Percentiles rank a stretch among this genome's conserved stretches.
Conservation (phyloP, 2,888 invertebrate species). For the Melinaea menophilus region DNA sequence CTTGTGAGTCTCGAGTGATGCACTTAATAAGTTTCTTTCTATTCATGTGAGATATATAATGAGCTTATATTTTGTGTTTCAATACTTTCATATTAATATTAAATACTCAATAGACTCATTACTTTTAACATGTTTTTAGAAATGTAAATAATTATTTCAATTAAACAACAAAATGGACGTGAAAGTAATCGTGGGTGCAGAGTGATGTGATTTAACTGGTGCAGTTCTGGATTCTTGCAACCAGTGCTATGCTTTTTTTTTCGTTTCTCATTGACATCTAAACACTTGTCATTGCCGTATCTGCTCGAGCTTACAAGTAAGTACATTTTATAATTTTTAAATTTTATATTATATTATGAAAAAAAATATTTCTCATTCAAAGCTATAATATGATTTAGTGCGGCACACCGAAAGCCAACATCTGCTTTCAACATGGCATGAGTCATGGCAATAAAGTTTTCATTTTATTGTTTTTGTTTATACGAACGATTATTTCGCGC, state of each 20-base stretch:
- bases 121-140: constrained; percentile 62
- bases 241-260: constrained; percentile 33
- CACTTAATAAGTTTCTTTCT: constrained; percentile 13
- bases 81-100: constrained; percentile 27
- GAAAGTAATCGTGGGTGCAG: constrained; percentile 59
- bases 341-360: constrained; percentile 4
- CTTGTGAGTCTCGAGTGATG: constrained; percentile 45
- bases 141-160: constrained; percentile 64
- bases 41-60: constrained; percentile 31
- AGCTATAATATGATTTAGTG: constrained; percentile 14
- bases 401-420: constrained; percentile 17
- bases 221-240: constrained; percentile 31
- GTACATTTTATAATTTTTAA: constrained; percentile 25
- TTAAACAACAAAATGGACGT: constrained; percentile 61
- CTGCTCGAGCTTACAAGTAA: constrained; percentile 33
- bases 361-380: constrained; percentile 13
- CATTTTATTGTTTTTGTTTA: constrained; percentile 42
- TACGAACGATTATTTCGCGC: constrained; percentile 34
- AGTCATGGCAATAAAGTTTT: constrained; percentile 32
- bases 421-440: constrained; percentile 32
- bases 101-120: constrained; percentile 32
- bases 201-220: constrained; percentile 45
- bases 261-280: constrained; percentile 32
- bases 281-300: constrained; percentile 31
- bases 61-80: constrained; percentile 33